Evolutionary conservation across 2,797 vertebrate genomes (phyloP).

Genomic region (Aphelocoma californica): DNA sequence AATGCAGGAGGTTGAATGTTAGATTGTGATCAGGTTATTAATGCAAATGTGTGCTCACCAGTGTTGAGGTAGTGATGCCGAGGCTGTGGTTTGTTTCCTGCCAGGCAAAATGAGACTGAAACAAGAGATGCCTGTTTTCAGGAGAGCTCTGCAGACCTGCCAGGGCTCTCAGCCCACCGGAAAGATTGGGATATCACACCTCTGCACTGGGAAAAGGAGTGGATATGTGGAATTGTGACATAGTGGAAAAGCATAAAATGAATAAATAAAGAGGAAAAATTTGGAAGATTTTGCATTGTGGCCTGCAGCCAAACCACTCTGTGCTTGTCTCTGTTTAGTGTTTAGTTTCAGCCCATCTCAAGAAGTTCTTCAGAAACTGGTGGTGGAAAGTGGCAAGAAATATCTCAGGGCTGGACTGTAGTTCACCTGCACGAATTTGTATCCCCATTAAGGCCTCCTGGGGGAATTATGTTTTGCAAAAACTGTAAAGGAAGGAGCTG

Average conservation of each 20-base stretch:
- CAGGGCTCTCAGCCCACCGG: not conserved
- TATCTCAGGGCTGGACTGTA: not conserved
- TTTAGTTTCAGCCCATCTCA: not conserved
- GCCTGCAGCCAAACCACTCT: not conserved
- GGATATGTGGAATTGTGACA: rapidly evolving
- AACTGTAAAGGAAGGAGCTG: not conserved
- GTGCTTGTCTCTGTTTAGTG: not conserved
- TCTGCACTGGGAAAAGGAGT: not conserved
- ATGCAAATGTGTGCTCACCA: not conserved
- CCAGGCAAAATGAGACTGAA: not conserved
- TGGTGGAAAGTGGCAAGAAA: not conserved
- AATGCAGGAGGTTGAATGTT: not conserved
- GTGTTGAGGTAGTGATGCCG: not conserved
- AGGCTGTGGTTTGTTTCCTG: not conserved
- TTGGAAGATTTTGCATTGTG: not conserved
- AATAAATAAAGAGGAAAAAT: not conserved
- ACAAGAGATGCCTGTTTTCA: not conserved
- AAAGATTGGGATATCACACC: not conserved
- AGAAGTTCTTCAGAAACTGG: not conserved
- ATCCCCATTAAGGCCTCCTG: not conserved
- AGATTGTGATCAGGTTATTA: not conserved
- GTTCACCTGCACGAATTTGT: not conserved
- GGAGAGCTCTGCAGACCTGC: not conserved
- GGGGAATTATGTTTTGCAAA: not conserved
- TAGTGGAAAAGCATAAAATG: not conserved